Evolutionary conservation across 2,797 vertebrate genomes (phyloP), one percentile per base, ranked within the genome.

Genomic region (Cygnus olor): DNA sequence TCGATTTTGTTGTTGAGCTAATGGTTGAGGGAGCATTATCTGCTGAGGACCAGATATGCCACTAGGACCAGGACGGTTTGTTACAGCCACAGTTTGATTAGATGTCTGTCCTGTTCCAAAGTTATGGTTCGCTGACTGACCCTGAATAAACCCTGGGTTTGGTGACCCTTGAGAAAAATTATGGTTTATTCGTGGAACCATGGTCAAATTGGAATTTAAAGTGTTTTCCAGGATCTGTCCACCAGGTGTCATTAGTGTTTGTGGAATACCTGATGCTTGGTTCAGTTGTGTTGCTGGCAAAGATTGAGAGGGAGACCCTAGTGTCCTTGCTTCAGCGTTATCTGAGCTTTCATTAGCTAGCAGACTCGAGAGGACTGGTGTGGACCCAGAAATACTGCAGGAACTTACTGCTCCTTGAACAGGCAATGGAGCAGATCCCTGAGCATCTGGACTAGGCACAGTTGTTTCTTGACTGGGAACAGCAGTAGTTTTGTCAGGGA

Each of bases 281-380:
- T 96, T 98, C 82, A 98, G 96, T 60, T 98, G 98, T 74, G 98
- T 54, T 93, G 98, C 69, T 24, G 98, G 97, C 95, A 98, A 96
- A 89, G 97, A 91, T 25, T 98, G 98, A 95, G 96, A 97, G 94
- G 98, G 98, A 96, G 99, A 98, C 60, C 93, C 97, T 34, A 98
- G 92, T 30, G 98, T 95, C 92, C 98, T 98, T 70, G 98, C 93
- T 83, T 98, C 98, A 85, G 98, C 94, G 56, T 95, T 98, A 68
- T 99, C 98, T 71, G 98, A 97, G 94, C 98, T 98, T 65, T 99
- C 99, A 91, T 97, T 99, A 92, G 99, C 98, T 34, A 99, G 98
- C 93, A 99, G 98, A 97, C 99, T 98, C 69, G 99, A 99, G 80
- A 99, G 98, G 73, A 99, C 99, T 32, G 99, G 99, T 90, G 99